Evolutionary conservation across 2,113 vertebrate genomes (phyloP).

Genomic region (Holacanthus passer): DNA sequence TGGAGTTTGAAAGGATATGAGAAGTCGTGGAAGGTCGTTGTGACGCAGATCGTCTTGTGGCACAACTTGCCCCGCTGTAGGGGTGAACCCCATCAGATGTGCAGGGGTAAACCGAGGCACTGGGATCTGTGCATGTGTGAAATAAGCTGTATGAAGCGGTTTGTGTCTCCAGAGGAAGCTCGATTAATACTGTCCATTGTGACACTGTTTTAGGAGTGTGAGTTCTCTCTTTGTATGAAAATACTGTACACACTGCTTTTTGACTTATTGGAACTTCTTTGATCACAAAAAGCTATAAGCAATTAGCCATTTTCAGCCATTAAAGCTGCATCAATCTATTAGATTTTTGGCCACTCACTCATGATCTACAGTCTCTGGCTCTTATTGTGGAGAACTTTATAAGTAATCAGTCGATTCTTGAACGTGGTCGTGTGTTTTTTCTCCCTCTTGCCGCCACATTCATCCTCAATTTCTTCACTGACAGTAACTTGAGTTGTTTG

Average conservation of each 20-base stretch:
- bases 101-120: too few species aligned
- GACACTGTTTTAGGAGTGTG: not conserved
- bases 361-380: too few species aligned
- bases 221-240: not conserved
- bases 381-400: not conserved
- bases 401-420: constrained; percentile 8
- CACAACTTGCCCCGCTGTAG: too few species aligned
- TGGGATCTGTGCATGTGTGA: too few species aligned
- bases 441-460: not conserved
- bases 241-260: not conserved
- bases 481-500: constrained; percentile 22
- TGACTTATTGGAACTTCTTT: not conserved
- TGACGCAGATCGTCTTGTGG: not conserved
- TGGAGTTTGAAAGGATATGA: constrained; percentile 7
- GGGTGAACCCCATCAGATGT: too few species aligned
- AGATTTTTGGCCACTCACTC: too few species aligned
- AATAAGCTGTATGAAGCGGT: too few species aligned
- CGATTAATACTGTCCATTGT: too few species aligned
- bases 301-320: too few species aligned
- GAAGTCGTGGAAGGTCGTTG: constrained; percentile 18
- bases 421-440: constrained; percentile 16
- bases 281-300: too few species aligned
- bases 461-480: not conserved
- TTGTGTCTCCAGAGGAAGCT: too few species aligned
- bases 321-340: too few species aligned